These are phyloP conservation scores for Setipinna tenuifilis DNA, from an alignment of 2,797 vertebrate species.

Conservation along the genomic window DNA sequence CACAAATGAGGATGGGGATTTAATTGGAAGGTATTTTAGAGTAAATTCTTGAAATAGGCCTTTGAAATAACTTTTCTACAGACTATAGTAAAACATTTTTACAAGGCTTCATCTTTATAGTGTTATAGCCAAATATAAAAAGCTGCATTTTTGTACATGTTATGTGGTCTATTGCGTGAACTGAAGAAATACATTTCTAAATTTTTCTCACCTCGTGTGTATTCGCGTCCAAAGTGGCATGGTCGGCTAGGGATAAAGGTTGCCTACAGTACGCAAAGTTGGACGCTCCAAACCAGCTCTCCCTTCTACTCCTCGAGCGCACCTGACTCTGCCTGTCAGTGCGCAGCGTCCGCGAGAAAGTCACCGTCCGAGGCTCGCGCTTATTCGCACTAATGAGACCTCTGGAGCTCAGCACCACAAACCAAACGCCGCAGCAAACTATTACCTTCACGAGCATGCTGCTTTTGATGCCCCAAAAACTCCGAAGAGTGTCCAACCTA, in stretches of 20 bases:
- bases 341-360: slow-evolving; percentile 37
- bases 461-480: not conserved
- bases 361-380: slow-evolving; percentile 22
- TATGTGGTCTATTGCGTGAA: not conserved
- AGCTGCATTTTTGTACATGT: too few relatives aligned
- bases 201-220: slow-evolving; percentile 50
- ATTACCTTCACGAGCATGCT: slow-evolving; percentile 8
- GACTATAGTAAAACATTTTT: too few relatives aligned
- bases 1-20: too few relatives aligned
- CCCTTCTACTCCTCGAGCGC: slow-evolving; percentile 34
- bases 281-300: slow-evolving; percentile 22
- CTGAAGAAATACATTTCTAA: too few relatives aligned
- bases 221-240: slow-evolving; percentile 32
- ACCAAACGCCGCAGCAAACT: slow-evolving; percentile 9
- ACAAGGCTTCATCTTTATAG: too few relatives aligned
- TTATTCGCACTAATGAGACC: slow-evolving; percentile 3
- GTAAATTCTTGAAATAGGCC: not conserved
- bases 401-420: not conserved
- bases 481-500: not conserved
- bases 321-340: not conserved
- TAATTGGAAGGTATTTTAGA: not conserved
- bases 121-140: too few relatives aligned
- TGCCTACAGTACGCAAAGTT: slow-evolving; percentile 39
- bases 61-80: too few relatives aligned
- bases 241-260: slow-evolving; percentile 34